Conservation (phyloP, 2,797 vertebrate species). For the Varecia variegata region DNA sequence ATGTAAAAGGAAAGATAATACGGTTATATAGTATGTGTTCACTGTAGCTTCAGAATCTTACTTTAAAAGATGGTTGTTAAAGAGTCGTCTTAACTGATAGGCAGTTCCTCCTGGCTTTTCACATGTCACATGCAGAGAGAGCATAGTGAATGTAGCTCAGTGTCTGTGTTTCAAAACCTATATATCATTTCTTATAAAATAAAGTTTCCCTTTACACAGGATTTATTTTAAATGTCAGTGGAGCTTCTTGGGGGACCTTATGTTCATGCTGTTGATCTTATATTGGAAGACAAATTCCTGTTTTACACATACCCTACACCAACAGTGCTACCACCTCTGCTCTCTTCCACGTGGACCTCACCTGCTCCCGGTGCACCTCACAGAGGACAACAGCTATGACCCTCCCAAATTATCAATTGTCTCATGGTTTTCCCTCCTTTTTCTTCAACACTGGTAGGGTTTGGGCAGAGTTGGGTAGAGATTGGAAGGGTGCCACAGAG, state of each 20-base stretch:
- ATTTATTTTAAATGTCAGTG: not conserved
- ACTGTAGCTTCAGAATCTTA: not conserved
- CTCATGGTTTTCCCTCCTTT: not conserved
- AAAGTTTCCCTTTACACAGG: not conserved
- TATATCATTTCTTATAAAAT: not conserved
- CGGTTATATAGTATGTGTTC: not conserved
- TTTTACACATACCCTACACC: not conserved
- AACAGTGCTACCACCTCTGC: fast-evolving
- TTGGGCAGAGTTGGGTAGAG: not conserved
- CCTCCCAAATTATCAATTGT: not conserved
- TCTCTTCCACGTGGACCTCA: fast-evolving
- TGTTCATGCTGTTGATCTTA: not conserved
- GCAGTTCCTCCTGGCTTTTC: not conserved
- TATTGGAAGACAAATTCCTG: not conserved
- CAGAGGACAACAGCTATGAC: not conserved
- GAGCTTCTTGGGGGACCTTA: not conserved
- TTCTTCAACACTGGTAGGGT: not conserved
- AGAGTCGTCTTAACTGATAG: not conserved
- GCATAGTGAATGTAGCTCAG: not conserved
- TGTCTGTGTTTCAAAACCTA: not conserved
- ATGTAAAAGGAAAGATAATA: not conserved
- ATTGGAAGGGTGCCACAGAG: not conserved
- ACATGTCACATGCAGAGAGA: not conserved
- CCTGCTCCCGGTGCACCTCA: not conserved
- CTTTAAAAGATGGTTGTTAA: not conserved